Evolutionary conservation across 2,888 invertebrate genomes (phyloP).

Genomic region (Drosophila antonietae): DNA sequence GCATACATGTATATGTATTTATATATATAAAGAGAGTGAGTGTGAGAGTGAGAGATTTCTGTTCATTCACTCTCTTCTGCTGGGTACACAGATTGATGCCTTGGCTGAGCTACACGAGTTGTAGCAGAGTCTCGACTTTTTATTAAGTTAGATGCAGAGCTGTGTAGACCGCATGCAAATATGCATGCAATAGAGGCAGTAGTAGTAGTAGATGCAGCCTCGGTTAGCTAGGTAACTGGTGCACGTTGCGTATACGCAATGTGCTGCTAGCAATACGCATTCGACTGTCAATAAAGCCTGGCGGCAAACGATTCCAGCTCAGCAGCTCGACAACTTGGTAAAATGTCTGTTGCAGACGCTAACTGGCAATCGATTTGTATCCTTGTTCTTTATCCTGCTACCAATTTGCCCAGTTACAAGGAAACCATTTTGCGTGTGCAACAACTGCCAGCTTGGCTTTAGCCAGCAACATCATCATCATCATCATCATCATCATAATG

Average conservation of each 20-base stretch:
- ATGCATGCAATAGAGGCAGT: conserved; percentile 12
- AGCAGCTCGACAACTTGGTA: conserved; percentile 12
- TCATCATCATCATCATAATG: conserved; percentile 2
- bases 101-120: not conserved
- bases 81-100: conserved; percentile 57
- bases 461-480: conserved; percentile 4
- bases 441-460: conserved; percentile 14
- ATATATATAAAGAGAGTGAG: not conserved
- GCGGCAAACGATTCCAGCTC: conserved; percentile 25
- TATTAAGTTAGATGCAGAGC: conserved; percentile 49
- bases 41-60: not conserved
- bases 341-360: conserved; percentile 41
- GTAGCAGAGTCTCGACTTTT: conserved; percentile 13
- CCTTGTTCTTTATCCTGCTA: conserved; percentile 22
- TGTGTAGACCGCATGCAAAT: conserved; percentile 42
- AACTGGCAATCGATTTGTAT: conserved; percentile 54
- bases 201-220: not conserved
- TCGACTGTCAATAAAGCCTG: conserved; percentile 48
- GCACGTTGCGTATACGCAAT: conserved; percentile 55
- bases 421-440: conserved; percentile 35
- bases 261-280: conserved; percentile 7
- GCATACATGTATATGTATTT: not conserved
- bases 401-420: conserved; percentile 39
- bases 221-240: conserved; percentile 4
- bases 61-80: conserved; percentile 32